Percentiles rank a stretch among this genome's conserved stretches.
These are phyloP conservation scores for Metellina segmentata DNA, from an alignment of 2,888 invertebrate genomes.

Conservation along the genomic window DNA sequence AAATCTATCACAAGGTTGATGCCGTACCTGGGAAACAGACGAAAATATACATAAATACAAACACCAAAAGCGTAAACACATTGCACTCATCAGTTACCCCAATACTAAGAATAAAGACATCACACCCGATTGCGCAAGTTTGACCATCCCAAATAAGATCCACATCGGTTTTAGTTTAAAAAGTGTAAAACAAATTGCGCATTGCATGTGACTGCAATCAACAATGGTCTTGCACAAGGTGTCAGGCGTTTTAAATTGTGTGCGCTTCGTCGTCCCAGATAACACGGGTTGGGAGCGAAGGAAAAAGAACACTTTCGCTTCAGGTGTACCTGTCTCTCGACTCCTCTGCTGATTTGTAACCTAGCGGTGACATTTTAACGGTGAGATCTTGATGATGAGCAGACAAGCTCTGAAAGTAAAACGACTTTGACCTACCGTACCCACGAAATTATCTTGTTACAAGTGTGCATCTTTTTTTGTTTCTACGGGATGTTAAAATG, in stretches of 20 bases:
- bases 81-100: not conserved
- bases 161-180: not conserved
- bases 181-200: not conserved
- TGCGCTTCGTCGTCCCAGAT: conserved; percentile 14
- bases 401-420: conserved; percentile 1
- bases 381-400: conserved; percentile 6
- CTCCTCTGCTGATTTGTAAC: conserved; percentile 6
- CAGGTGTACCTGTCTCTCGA: not conserved
- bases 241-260: not conserved
- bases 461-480: not conserved
- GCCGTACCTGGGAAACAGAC: conserved; percentile 44
- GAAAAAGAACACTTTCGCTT: not conserved
- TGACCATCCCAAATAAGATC: not conserved
- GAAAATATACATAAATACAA: not conserved
- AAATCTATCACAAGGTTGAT: conserved; percentile 50
- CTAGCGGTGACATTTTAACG: conserved; percentile 10
- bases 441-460: not conserved
- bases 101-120: not conserved
- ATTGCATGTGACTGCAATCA: conserved; percentile 4
- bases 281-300: not conserved
- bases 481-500: not conserved
- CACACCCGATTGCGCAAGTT: not conserved
- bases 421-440: conserved; percentile 10
- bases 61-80: not conserved
- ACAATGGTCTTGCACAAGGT: conserved; percentile 14